Evolutionary conservation across 1,140 invertebrate genomes (phyloP), one percentile per base, ranked within the genome.

Genomic region (Apis florea): DNA sequence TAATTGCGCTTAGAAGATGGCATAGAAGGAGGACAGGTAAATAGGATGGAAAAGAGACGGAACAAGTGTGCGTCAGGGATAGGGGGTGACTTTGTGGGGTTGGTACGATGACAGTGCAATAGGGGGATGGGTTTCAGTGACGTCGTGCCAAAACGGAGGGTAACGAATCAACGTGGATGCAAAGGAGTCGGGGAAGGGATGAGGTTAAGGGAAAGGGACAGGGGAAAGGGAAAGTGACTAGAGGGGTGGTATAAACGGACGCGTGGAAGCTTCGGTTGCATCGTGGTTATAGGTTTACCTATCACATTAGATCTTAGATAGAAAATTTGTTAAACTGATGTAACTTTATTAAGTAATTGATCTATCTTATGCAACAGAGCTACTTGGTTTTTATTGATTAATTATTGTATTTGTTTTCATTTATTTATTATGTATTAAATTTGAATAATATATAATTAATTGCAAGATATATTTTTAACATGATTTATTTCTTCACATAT

Each of bases 61-160:
- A 70, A 58, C 40, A 64, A 51, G 74, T 40, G 58, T 54, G 70
- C n/a, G 71, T 64, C 59, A 49, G 77, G 77, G 63, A 56, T 72
- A 58, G 31, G 63, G 61, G 84, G 64, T 87, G 84, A 78, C 64
- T 85, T 83, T 49, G 84, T 67, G 68, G 85, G 74, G 70, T 74
- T 61, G 77, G 83, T 67, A 78, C 82, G 72, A 71, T 56, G 59
- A 72, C 47, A 72, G 40, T 58, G 21, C 24, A 71, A 56, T 54
- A 53, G 68, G 2, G 26, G 63, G 61, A 59, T 54, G 56, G 40
- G 58, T 63, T 58, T 61, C 70, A 31, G 70, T 72, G 68, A 82
- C 78, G 82, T 87, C 64, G 73, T 53, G n/a, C 75, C 79, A 64
- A 87, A 87, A 74, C 54, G 67, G 70, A 70, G 85, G 79, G 85